Base-by-base conservation (phyloP, 2,888 invertebrate genomes). In the Volucella bombylans region DNA sequence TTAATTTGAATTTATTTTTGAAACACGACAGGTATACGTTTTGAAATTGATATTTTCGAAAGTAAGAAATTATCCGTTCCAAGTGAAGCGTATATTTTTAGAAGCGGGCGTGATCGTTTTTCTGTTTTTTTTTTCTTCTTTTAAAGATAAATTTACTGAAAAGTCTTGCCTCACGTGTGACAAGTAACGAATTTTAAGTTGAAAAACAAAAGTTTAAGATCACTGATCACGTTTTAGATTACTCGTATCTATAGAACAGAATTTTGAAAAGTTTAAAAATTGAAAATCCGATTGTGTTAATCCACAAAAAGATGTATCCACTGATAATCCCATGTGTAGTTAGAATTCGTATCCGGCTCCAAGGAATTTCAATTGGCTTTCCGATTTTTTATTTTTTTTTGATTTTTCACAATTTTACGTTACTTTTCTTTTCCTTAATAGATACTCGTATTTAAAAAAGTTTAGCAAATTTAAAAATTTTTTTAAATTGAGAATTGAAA, bases 301-400 rank as follows among this genome's bases (percentile, higher is more conserved):
- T 81, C 76, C 85, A 77, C 81, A 68, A 62, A n/a, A 81, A 86
- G 85, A 49, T 72, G 72, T 86, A 82, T 86, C 86, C 86, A 86
- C 82, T 86, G 68, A 74, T 87, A 87, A 87, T 87, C 87, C 87
- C 82, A 82, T 78, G 74, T 81, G 65, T 81, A 10, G 72, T 47
- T 23, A n/a, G 68, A 50, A 15, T 54, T 54, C 31, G 78, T 87
- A 86, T 87, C 81, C 86, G 77, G 86, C 43, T 73, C 65, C 72
- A 45, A 45, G 39, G 39, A 67, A 68, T 73, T 76, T 72, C 49
- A 12, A 45, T 39, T 50, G 12, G 8, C 59, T 50, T 57, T 67
- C 67, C 47, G 38, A 54, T 73, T 72, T 71, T 72, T 45, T 12
- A 65, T 62, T 31, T 47, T 43, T 54, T 23, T 18, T 72, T 82